Percentiles rank a stretch among this genome's conserved stretches.
phyloP scores from a whole-genome alignment of 2,113 vertebrate genomes.

The Rostratula benghalensis region DNA sequence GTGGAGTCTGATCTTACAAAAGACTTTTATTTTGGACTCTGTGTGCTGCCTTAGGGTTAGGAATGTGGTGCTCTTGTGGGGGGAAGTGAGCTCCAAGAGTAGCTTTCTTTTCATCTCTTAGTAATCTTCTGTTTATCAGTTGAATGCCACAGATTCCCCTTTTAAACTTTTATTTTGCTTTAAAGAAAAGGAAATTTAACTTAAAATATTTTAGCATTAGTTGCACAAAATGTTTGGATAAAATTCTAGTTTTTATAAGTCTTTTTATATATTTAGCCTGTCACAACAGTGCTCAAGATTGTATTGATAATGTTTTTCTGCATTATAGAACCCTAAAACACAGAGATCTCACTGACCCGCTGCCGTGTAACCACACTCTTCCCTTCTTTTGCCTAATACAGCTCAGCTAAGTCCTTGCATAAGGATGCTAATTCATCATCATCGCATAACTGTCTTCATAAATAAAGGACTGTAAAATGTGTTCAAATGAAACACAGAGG shows the following conservation, averaged over 20 bases:
- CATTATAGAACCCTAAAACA: conserved; percentile 80
- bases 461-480: conserved; percentile 80
- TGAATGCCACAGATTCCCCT: conserved; percentile 82
- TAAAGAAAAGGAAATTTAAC: conserved; percentile 82
- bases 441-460: conserved; percentile 77
- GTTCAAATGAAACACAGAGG: conserved; percentile 80
- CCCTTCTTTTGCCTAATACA: conserved; percentile 81
- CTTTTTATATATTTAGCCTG: conserved; percentile 94
- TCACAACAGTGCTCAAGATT: conserved; percentile 86
- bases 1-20: conserved; percentile 82
- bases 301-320: conserved; percentile 80
- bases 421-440: conserved; percentile 80
- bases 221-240: conserved; percentile 89
- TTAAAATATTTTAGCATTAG: conserved; percentile 88
- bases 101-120: conserved; percentile 83
- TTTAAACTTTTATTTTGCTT: conserved; percentile 86
- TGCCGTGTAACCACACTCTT: conserved; percentile 77
- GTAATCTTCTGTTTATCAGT: conserved; percentile 78
- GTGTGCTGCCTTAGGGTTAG: conserved; percentile 87
- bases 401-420: conserved; percentile 80
- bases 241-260: conserved; percentile 99
- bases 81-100: conserved; percentile 81
- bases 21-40: conserved; percentile 82
- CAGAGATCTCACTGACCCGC: conserved; percentile 79
- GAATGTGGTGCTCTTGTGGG: conserved; percentile 83